Conservation (phyloP, 2,888 invertebrate species). For the Plutella xylostella region DNA sequence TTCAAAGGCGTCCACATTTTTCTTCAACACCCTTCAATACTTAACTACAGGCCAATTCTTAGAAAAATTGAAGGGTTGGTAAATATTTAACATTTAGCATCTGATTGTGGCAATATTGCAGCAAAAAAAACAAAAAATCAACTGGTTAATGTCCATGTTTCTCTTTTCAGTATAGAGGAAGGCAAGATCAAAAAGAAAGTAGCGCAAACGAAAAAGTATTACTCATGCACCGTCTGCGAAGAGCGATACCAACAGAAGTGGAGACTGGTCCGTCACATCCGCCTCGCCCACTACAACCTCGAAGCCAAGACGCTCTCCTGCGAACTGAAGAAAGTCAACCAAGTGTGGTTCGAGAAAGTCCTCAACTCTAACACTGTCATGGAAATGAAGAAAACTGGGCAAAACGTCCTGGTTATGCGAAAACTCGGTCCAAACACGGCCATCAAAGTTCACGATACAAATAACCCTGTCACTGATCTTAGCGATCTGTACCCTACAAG, state of each 20-base stretch:
- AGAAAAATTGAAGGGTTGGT: too few relatives aligned
- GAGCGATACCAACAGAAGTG: constrained; percentile 18
- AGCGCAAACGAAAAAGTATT: not conserved
- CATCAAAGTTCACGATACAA: constrained; percentile 22
- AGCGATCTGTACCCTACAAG: constrained; percentile 21
- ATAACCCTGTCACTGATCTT: constrained; percentile 24
- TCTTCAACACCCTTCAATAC: too few relatives aligned
- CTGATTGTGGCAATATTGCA: not conserved
- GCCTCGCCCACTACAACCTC: constrained; percentile 35
- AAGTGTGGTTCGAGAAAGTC: constrained; percentile 44
- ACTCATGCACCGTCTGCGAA: constrained; percentile 29
- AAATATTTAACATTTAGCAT: too few relatives aligned
- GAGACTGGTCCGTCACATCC: constrained; percentile 31
- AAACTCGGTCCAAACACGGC: constrained; percentile 22
- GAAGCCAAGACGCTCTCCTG: constrained; percentile 22
- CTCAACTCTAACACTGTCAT: constrained; percentile 29
- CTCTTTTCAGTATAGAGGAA: too few relatives aligned
- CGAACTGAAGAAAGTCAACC: constrained; percentile 30
- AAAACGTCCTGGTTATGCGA: constrained; percentile 29
- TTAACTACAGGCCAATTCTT: too few relatives aligned
- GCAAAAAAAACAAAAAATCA: not conserved
- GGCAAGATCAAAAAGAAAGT: too few relatives aligned
- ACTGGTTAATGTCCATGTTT: constrained; percentile 3
- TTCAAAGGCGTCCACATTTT: too few relatives aligned
- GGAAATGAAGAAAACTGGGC: constrained; percentile 34